Percentiles rank a stretch among this genome's conserved stretches.
phyloP scores from a whole-genome alignment of 2,113 vertebrate species.

The Pelusios castaneus region DNA sequence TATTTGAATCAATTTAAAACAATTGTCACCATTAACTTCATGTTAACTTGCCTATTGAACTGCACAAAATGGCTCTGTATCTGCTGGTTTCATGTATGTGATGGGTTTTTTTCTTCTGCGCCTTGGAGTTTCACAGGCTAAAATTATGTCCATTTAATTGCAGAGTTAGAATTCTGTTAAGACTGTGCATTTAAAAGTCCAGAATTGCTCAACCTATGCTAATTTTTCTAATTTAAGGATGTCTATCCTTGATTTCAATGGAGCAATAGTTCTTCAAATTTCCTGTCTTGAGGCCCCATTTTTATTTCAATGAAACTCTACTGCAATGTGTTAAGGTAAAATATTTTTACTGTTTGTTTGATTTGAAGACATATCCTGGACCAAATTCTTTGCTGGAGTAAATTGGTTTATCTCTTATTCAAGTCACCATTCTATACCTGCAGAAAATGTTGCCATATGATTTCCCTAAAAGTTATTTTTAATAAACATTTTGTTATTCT shows the following conservation, averaged over 20 bases:
- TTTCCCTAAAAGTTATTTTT: not conserved
- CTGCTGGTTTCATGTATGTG: slow-evolving; percentile 52
- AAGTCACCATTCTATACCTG: not conserved
- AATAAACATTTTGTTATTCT: not conserved
- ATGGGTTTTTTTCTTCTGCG: slow-evolving; percentile 25
- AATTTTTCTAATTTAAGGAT: not conserved
- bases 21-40: slow-evolving; percentile 75
- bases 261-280: slow-evolving; percentile 37
- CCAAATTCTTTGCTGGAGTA: not conserved
- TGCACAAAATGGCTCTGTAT: slow-evolving; percentile 69
- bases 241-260: slow-evolving; percentile 51
- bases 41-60: slow-evolving; percentile 67
- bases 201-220: slow-evolving; percentile 33
- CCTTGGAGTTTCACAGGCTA: slow-evolving; percentile 53
- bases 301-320: slow-evolving; percentile 14
- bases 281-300: slow-evolving; percentile 45
- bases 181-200: slow-evolving; percentile 20
- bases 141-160: slow-evolving; percentile 47
- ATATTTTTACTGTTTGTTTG: not conserved
- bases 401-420: not conserved
- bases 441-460: not conserved
- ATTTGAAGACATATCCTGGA: slow-evolving; percentile 31
- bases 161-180: slow-evolving; percentile 31
- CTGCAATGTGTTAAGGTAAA: slow-evolving; percentile 45
- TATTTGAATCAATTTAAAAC: slow-evolving; percentile 80